Percentiles rank a stretch among this genome's conserved stretches.
Evolutionary conservation across 2,797 vertebrate genomes (phyloP).

Genomic region (Sebastes nivosus): DNA sequence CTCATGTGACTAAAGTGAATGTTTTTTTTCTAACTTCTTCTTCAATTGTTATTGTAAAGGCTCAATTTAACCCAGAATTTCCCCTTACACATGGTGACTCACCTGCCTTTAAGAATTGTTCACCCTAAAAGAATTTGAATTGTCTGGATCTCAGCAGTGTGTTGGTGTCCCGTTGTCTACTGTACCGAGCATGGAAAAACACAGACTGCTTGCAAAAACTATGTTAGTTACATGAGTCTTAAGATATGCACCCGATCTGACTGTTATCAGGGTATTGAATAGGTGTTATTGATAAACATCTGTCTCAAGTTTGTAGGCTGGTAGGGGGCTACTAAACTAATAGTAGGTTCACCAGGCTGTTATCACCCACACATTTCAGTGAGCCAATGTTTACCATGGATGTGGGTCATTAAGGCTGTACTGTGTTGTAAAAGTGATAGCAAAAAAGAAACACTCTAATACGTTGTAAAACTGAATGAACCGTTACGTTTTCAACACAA

Average conservation of each 20-base stretch:
- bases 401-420: too few species aligned
- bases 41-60: background rate
- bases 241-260: background rate
- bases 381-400: too few species aligned
- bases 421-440: too few species aligned
- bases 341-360: too few species aligned
- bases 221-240: background rate
- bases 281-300: too few species aligned
- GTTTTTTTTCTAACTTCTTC: background rate
- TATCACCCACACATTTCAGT: too few species aligned
- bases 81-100: constrained; percentile 19
- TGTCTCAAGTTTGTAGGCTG: too few species aligned
- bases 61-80: background rate
- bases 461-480: too few species aligned
- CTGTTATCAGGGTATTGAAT: too few species aligned
- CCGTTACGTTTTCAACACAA: too few species aligned
- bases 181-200: background rate
- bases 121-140: constrained; percentile 22
- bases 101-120: background rate
- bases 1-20: background rate
- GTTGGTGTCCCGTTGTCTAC: background rate
- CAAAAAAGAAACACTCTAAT: too few species aligned
- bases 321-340: too few species aligned
- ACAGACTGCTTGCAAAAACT: background rate
- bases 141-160: background rate